phyloP scores from a whole-genome alignment of 2,113 vertebrate species.

The Piaya cayana region DNA sequence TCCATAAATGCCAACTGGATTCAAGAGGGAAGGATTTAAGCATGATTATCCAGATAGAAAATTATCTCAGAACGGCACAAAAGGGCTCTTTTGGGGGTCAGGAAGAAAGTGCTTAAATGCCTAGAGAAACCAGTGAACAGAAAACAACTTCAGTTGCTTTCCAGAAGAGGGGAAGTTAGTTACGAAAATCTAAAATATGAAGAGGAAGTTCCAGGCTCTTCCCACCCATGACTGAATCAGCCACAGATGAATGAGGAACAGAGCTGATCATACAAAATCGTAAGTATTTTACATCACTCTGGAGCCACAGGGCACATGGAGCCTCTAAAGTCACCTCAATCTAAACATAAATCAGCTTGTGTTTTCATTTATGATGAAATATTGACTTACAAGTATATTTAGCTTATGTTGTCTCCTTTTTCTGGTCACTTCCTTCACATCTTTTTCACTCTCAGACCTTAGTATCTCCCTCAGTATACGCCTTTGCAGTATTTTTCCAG shows the following conservation, averaged over 20 bases:
- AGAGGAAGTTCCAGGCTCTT: background rate
- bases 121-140: conserved; percentile 7
- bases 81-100: background rate
- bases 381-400: background rate
- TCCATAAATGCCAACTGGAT: background rate
- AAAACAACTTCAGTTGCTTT: background rate
- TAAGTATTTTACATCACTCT: background rate
- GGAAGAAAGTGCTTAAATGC: background rate
- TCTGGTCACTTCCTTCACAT: background rate
- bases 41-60: background rate
- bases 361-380: background rate
- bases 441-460: background rate
- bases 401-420: background rate
- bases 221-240: background rate
- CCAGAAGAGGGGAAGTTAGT: background rate
- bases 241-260: background rate
- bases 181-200: background rate
- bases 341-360: background rate
- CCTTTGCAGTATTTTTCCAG: background rate
- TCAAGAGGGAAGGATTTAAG: conserved; percentile 11
- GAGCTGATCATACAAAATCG: background rate
- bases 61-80: background rate
- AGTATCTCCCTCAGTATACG: background rate
- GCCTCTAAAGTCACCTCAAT: background rate
- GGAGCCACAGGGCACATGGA: background rate